Conservation (phyloP, 2,888 invertebrate genomes). For the Lissonota sp. region DNA sequence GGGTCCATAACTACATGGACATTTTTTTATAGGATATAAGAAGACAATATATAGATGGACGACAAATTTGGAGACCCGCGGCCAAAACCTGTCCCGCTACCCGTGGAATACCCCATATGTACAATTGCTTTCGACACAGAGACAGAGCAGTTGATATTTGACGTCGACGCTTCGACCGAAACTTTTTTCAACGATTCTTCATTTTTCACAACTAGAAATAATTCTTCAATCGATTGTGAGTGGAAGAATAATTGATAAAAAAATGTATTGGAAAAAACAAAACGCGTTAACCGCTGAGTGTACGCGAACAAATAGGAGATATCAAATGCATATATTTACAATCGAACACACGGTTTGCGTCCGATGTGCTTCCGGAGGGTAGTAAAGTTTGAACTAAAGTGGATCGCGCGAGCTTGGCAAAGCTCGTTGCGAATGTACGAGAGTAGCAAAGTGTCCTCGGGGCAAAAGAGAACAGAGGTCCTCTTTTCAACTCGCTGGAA, state of each 20-base stretch:
- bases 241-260: neutral
- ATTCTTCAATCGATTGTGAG: neutral
- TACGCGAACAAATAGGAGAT: neutral
- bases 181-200: too few species aligned
- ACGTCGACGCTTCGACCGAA: too few species aligned
- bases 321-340: conserved; percentile 1
- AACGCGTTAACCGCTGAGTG: neutral
- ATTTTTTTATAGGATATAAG: too few species aligned
- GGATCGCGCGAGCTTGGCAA: conserved; percentile 26
- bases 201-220: too few species aligned
- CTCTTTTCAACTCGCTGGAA: conserved; percentile 11
- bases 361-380: conserved; percentile 18
- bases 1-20: too few species aligned
- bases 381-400: conserved; percentile 47
- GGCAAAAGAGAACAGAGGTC: conserved; percentile 15
- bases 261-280: neutral
- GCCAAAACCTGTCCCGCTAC: too few species aligned
- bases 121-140: too few species aligned
- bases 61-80: too few species aligned
- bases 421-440: conserved; percentile 38
- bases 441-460: conserved; percentile 29
- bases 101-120: too few species aligned
- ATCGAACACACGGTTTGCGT: neutral
- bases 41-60: too few species aligned
- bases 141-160: too few species aligned